Percentiles rank a stretch among this genome's conserved stretches.
These are phyloP conservation scores for Halcyon leucocephala DNA, from an alignment of 2,797 vertebrate species.

Conservation along the genomic window DNA sequence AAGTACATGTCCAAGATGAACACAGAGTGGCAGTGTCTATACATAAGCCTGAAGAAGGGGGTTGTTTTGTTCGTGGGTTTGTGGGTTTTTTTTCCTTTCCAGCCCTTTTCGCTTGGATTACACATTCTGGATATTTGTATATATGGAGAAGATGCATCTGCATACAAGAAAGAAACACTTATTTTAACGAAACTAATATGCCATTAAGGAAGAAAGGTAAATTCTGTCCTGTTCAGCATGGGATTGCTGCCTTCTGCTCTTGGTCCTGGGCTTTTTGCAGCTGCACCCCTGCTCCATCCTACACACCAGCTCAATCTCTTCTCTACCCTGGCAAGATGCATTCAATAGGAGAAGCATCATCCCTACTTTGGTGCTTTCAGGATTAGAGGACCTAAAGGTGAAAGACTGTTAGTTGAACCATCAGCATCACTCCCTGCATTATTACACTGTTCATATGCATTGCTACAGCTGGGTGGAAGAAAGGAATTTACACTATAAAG, in stretches of 20 bases:
- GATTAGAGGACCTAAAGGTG: background rate
- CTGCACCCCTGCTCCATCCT: background rate
- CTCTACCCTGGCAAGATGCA: background rate
- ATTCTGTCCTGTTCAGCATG: background rate
- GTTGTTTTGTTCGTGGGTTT: too few relatives aligned
- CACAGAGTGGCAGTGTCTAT: background rate
- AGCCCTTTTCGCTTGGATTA: background rate
- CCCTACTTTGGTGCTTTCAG: background rate
- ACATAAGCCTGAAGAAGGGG: background rate
- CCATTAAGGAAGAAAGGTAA: background rate
- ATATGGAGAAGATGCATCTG: background rate
- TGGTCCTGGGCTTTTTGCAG: background rate
- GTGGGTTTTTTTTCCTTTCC: background rate
- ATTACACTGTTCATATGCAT: background rate
- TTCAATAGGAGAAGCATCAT: background rate
- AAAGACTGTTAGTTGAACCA: background rate
- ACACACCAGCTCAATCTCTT: background rate
- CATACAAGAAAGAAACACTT: background rate
- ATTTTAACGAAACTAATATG: background rate
- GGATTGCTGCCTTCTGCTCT: background rate
- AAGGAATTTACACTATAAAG: conserved; percentile 2
- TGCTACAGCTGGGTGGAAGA: background rate
- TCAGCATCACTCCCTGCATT: background rate
- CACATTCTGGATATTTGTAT: background rate
- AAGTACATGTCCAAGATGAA: background rate